phyloP scores from a whole-genome alignment of 2,113 vertebrate genomes.

The Beaufortia kweichowensis region DNA sequence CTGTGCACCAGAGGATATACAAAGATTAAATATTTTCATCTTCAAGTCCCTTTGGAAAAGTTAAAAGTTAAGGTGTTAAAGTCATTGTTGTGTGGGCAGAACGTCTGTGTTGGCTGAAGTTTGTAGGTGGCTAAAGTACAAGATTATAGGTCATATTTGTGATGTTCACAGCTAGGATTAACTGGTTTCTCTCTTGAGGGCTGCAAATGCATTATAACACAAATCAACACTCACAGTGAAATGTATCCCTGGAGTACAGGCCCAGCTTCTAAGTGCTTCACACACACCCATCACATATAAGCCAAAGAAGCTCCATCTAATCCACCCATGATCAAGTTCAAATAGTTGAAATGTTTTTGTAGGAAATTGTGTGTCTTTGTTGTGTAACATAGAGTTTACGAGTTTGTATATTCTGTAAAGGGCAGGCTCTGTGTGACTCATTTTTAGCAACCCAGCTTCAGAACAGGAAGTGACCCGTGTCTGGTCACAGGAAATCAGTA shows the following conservation, averaged over 20 bases:
- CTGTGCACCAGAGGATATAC: background rate
- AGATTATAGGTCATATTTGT: slow-evolving; percentile 40
- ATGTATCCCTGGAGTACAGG: slow-evolving; percentile 11
- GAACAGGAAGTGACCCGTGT: slow-evolving; percentile 46
- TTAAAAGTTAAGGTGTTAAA: slow-evolving; percentile 1
- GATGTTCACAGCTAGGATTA: slow-evolving; percentile 49
- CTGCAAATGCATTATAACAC: slow-evolving; percentile 27
- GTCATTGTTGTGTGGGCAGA: slow-evolving; percentile 25
- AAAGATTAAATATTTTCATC: slow-evolving; percentile 28
- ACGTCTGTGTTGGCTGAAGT: background rate
- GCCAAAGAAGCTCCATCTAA: background rate
- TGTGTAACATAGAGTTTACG: slow-evolving; percentile 14
- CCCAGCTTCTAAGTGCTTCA: slow-evolving; percentile 13
- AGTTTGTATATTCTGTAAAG: slow-evolving; percentile 38
- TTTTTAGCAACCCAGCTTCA: slow-evolving; percentile 35
- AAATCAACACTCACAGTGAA: slow-evolving; percentile 45
- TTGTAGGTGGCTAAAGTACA: slow-evolving; percentile 45
- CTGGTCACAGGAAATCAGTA: slow-evolving; percentile 34
- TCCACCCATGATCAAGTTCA: background rate
- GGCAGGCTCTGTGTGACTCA: slow-evolving; percentile 46
- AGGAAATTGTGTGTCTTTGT: background rate
- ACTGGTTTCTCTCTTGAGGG: slow-evolving; percentile 12
- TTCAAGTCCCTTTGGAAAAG: slow-evolving; percentile 16
- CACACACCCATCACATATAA: background rate
- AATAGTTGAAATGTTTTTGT: background rate